phyloP scores from a whole-genome alignment of 2,113 vertebrate genomes.

The Andinoacara biseriatus region DNA sequence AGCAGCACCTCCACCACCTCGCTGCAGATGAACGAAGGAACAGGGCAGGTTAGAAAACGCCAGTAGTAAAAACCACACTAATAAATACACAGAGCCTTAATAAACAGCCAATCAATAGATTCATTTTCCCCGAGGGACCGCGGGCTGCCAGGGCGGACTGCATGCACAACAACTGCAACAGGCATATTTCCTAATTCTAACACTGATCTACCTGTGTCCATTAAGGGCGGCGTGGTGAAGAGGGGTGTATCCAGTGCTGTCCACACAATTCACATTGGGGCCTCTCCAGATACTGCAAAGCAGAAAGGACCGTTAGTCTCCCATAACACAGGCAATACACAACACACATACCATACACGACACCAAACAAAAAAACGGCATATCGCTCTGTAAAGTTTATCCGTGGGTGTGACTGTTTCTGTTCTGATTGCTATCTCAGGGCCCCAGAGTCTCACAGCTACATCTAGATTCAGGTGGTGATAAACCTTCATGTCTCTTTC shows the following conservation, averaged over 20 bases:
- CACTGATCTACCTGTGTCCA: conserved; percentile 88
- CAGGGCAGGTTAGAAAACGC: conserved; percentile 1
- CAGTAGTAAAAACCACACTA: background rate
- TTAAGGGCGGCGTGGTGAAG: conserved; percentile 96
- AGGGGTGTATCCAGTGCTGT: conserved; percentile 96
- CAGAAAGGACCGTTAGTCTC: conserved; percentile 51
- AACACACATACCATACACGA: background rate
- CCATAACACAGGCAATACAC: conserved; percentile 6
- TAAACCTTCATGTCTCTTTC: background rate
- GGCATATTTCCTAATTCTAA: background rate
- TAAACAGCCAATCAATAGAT: conserved; percentile 49
- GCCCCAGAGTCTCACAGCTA: background rate
- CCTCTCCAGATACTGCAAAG: conserved; percentile 94
- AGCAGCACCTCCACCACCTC: conserved; percentile 94
- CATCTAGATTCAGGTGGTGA: conserved; percentile 4
- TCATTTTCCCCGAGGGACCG: conserved; percentile 44
- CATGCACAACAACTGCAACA: background rate
- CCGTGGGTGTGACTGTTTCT: conserved; percentile 35
- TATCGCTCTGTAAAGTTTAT: conserved; percentile 32
- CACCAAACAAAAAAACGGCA: conserved; percentile 40
- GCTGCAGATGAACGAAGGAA: conserved; percentile 72
- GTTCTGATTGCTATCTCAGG: conserved; percentile 38
- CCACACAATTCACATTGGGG: conserved; percentile 98
- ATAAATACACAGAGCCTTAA: conserved; percentile 25
- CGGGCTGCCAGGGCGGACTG: background rate